Percentiles rank a stretch among this genome's conserved stretches.
Conservation (phyloP, 2,797 vertebrate species). For the Tarsius wallacei region DNA sequence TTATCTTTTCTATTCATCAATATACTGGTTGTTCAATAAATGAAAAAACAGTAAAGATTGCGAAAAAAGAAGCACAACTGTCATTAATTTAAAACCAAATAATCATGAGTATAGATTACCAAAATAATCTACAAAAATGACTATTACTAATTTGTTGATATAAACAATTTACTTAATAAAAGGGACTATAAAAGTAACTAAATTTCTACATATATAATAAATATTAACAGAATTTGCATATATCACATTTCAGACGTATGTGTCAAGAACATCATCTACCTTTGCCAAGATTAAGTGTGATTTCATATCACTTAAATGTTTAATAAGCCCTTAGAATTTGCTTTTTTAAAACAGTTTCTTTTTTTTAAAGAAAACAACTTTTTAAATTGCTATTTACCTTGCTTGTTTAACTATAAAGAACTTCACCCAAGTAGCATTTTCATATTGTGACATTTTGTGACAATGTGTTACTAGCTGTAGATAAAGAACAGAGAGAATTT, state of each 20-base stretch:
- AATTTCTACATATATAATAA: neutral
- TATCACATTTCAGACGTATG: neutral
- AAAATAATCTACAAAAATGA: constrained; percentile 2
- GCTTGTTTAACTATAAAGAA: constrained; percentile 58
- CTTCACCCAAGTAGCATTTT: constrained; percentile 52
- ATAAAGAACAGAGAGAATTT: constrained; percentile 44
- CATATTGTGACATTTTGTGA: constrained; percentile 44
- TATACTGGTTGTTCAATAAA: neutral
- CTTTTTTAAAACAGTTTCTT: constrained; percentile 62
- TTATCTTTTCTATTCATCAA: neutral
- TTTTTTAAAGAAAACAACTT: constrained; percentile 64
- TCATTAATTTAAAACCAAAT: neutral
- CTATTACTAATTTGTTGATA: neutral
- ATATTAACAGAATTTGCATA: neutral
- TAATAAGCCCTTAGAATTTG: constrained; percentile 48
- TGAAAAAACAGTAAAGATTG: neutral
- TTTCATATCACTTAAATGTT: neutral
- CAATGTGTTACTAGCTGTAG: neutral
- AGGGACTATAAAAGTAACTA: neutral
- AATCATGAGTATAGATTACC: neutral
- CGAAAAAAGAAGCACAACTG: neutral
- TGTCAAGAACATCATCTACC: neutral
- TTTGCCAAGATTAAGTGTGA: neutral
- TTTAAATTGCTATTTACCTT: constrained; percentile 66
- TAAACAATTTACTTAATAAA: neutral